A percentile compares a stretch with the other conserved stretches of the same genome.
Evolutionary conservation across 2,113 vertebrate species (phyloP).

Genomic region (Edolisoma coerulescens): DNA sequence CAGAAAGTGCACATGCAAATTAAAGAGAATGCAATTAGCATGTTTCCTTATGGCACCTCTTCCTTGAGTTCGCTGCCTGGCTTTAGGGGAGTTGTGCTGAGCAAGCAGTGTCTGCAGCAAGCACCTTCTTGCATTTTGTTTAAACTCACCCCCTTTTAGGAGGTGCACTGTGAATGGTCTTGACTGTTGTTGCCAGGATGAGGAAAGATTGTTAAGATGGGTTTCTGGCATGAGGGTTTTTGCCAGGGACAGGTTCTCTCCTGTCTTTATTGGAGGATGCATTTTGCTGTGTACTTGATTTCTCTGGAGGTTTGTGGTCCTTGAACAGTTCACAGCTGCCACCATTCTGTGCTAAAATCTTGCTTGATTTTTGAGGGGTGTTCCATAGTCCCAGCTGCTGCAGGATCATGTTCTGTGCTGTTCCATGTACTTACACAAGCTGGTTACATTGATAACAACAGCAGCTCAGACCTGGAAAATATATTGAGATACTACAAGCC

Average conservation of each 20-base stretch:
- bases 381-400: background rate
- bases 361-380: background rate
- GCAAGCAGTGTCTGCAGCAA: background rate
- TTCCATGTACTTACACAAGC: background rate
- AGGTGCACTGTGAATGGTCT: background rate
- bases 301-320: background rate
- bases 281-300: background rate
- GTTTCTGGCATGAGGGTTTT: background rate
- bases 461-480: background rate
- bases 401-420: background rate
- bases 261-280: background rate
- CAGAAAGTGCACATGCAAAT: slow-evolving; percentile 25
- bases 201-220: background rate
- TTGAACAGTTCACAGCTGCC: background rate
- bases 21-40: slow-evolving; percentile 21
- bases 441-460: background rate
- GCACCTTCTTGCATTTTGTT: background rate
- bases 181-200: background rate
- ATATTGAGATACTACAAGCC: background rate
- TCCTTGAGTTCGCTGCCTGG: background rate
- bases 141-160: background rate
- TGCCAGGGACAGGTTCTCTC: background rate
- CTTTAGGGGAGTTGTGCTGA: background rate
- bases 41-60: background rate
- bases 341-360: background rate